Conservation (phyloP, 2,888 invertebrate genomes). For the Tachystola acroxantha region DNA sequence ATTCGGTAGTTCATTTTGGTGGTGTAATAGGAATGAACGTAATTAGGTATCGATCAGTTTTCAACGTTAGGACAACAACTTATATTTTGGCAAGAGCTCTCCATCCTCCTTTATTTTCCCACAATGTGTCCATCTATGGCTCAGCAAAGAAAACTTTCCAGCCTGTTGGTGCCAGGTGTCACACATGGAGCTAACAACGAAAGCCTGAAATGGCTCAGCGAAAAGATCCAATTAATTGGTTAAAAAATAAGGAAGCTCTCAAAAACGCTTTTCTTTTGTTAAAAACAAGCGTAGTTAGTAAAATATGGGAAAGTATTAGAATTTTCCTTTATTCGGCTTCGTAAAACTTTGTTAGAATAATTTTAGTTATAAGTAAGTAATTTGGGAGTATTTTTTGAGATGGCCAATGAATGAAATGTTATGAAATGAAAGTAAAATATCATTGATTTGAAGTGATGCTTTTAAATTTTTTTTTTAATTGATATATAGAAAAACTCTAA, state of each 20-base stretch:
- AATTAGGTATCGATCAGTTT: too few relatives aligned
- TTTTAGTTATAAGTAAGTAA: slow-evolving; percentile 3
- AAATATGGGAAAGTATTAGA: slow-evolving; percentile 22
- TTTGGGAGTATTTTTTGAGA: slow-evolving; percentile 19
- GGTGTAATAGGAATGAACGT: too few relatives aligned
- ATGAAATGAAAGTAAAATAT: slow-evolving; percentile 28
- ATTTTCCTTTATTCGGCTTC: slow-evolving; percentile 3
- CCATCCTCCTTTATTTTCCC: too few relatives aligned
- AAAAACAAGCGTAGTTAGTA: slow-evolving; percentile 54
- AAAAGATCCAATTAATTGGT: slow-evolving; percentile 14
- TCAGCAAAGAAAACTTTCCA: slow-evolving; percentile 46
- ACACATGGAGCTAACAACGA: slow-evolving; percentile 34
- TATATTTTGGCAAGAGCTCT: too few relatives aligned
- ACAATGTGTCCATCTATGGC: slow-evolving; percentile 47
- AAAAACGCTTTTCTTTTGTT: slow-evolving; percentile 41
- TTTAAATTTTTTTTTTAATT: too few relatives aligned
- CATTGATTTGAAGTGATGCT: slow-evolving; percentile 59
- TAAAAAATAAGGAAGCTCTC: slow-evolving; percentile 16
- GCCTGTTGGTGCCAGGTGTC: slow-evolving; percentile 27
- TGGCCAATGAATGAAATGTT: slow-evolving; percentile 38
- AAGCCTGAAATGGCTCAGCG: slow-evolving; percentile 31
- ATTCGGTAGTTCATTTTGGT: too few relatives aligned
- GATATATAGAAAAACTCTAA: slow-evolving; percentile 31
- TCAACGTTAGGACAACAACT: too few relatives aligned
- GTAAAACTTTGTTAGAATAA: slow-evolving; percentile 12